Evolutionary conservation across 2,888 invertebrate genomes (phyloP).

Genomic region (Perizoma flavofasciatum): DNA sequence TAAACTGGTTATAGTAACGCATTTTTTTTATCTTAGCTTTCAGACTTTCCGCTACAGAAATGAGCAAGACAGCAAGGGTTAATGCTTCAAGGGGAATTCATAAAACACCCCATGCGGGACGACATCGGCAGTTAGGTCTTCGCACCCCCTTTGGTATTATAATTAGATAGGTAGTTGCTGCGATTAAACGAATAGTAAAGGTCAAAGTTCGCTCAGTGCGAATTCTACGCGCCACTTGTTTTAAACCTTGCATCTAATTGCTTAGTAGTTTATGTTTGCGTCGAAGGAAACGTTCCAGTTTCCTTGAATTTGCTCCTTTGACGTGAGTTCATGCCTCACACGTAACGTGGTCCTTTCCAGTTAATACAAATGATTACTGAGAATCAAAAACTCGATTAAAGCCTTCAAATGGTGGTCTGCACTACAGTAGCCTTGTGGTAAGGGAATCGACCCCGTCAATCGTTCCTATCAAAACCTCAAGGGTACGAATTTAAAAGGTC

Average conservation of each 20-base stretch:
- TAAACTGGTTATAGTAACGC: neutral
- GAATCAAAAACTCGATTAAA: too few relatives aligned
- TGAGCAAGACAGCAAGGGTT: slow-evolving; percentile 10
- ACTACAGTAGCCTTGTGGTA: too few relatives aligned
- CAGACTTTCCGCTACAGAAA: neutral
- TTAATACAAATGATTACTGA: too few relatives aligned
- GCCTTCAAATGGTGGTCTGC: too few relatives aligned
- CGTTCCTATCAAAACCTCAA: too few relatives aligned
- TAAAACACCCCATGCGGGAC: slow-evolving; percentile 17
- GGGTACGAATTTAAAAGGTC: too few relatives aligned
- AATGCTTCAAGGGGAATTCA: slow-evolving; percentile 15
- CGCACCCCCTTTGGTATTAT: slow-evolving; percentile 19
- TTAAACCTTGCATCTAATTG: neutral
- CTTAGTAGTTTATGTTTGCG: neutral
- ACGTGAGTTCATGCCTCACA: neutral
- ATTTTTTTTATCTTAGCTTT: slow-evolving; percentile 4
- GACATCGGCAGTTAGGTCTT: slow-evolving; percentile 14
- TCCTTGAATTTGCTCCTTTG: neutral
- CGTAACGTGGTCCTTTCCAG: too few relatives aligned
- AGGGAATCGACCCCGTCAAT: too few relatives aligned
- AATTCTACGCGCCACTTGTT: slow-evolving; percentile 2
- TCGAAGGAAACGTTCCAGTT: neutral
- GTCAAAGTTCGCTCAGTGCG: slow-evolving; percentile 10
- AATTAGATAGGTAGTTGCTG: slow-evolving; percentile 28
- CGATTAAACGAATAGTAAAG: slow-evolving; percentile 18